These are phyloP conservation scores for Podilymbus podiceps DNA, from an alignment of 2,113 vertebrate genomes.

Conservation along the genomic window DNA sequence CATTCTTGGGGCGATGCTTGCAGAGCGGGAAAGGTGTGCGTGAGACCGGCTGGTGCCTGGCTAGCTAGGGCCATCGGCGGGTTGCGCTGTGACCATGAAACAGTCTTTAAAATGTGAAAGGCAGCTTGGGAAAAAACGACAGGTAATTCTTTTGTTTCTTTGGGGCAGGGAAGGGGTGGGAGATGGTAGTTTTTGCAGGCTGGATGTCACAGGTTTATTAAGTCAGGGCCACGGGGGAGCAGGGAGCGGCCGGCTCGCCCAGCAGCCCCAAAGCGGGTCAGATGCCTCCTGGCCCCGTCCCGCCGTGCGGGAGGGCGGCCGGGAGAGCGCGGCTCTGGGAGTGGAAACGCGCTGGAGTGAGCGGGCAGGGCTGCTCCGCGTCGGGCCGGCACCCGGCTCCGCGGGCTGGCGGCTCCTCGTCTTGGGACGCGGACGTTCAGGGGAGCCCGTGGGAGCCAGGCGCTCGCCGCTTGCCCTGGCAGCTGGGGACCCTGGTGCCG, in stretches of 20 bases:
- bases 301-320: not conserved
- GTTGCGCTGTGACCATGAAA: not conserved
- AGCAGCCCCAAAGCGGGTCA: conserved; percentile 51
- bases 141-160: not conserved
- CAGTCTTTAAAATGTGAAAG: not conserved
- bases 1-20: not conserved
- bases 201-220: not conserved
- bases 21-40: not conserved
- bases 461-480: not conserved
- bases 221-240: not conserved
- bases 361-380: not conserved
- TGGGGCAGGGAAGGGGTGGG: not conserved
- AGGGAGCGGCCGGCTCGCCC: conserved; percentile 65
- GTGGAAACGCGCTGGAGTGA: too few relatives aligned
- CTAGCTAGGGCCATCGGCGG: not conserved
- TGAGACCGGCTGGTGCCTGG: not conserved
- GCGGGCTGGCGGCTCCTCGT: too few relatives aligned
- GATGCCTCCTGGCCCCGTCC: not conserved
- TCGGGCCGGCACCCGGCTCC: too few relatives aligned
- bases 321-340: too few relatives aligned
- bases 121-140: not conserved
- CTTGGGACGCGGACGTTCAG: too few relatives aligned
- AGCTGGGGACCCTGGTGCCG: not conserved
- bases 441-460: not conserved
- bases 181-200: not conserved